Percentiles rank a stretch among this genome's conserved stretches.
Conservation (phyloP, 2,113 vertebrate species). For the Tyto alba region DNA sequence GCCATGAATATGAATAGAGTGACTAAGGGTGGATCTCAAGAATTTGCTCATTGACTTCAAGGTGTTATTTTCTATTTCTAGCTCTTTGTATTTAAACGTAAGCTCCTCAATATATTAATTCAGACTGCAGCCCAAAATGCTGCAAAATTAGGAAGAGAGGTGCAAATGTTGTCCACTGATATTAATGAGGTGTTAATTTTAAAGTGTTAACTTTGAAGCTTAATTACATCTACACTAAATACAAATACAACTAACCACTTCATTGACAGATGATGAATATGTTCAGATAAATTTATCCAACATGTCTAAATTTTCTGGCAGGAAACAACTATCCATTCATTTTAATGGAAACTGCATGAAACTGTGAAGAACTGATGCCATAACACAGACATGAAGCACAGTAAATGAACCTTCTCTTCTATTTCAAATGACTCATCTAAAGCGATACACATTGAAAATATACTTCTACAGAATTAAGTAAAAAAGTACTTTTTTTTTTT, state of each 20-base stretch:
- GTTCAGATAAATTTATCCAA: not conserved
- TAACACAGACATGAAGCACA: not conserved
- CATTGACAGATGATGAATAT: not conserved
- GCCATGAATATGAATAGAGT: not conserved
- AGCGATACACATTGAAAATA: not conserved
- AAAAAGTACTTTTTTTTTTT: not conserved
- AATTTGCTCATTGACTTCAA: not conserved
- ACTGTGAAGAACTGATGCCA: not conserved
- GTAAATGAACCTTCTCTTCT: not conserved
- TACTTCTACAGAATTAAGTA: not conserved
- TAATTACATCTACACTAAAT: not conserved
- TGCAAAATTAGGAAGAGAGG: not conserved
- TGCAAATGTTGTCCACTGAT: not conserved
- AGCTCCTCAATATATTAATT: not conserved
- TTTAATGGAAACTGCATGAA: not conserved
- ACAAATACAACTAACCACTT: not conserved
- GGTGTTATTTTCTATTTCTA: not conserved
- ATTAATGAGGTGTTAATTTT: not conserved
- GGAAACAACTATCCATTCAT: not conserved
- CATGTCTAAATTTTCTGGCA: not conserved
- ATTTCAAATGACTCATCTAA: not conserved
- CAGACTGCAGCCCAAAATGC: not conserved
- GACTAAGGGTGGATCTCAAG: not conserved
- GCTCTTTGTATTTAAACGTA: not conserved
- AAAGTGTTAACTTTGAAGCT: not conserved